These are phyloP conservation scores for Geococcyx californianus DNA, from an alignment of 2,113 vertebrate genomes.

Conservation along the genomic window DNA sequence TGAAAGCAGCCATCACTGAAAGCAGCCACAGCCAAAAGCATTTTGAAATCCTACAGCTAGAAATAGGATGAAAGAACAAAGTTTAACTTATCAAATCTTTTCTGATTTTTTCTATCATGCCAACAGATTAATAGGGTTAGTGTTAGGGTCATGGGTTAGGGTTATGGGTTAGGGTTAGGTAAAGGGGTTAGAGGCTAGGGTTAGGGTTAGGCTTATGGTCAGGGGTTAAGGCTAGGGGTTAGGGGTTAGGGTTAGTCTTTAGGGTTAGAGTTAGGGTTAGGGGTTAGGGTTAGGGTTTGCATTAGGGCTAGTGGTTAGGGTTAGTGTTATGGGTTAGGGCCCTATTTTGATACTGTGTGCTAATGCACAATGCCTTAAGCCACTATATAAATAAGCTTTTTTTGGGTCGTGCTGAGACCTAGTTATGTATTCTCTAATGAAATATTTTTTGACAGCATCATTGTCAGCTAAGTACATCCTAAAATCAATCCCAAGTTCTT, in stretches of 20 bases:
- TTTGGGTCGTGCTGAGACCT: neutral
- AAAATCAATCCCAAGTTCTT: neutral
- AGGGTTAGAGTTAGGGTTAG: no score
- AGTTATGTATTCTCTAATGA: neutral
- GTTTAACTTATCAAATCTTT: neutral
- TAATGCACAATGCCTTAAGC: neutral
- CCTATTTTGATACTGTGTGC: neutral
- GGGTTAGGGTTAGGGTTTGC: no score
- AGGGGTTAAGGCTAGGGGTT: no score
- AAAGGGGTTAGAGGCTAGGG: no score
- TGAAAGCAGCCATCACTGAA: neutral
- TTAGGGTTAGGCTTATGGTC: no score
- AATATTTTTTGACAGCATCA: neutral
- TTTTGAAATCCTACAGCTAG: neutral
- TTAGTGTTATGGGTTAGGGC: no score
- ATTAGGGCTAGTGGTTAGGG: no score
- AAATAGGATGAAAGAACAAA: neutral
- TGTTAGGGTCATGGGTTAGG: no score
- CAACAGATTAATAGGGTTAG: neutral
- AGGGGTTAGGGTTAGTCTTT: no score
- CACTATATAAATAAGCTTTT: neutral
- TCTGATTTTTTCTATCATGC: neutral
- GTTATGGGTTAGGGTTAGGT: no score
- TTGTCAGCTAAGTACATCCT: neutral
- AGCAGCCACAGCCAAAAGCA: neutral